Percentiles rank a stretch among this genome's conserved stretches.
Evolutionary conservation across 2,888 invertebrate genomes (phyloP).

Genomic region (Elysia crispata): DNA sequence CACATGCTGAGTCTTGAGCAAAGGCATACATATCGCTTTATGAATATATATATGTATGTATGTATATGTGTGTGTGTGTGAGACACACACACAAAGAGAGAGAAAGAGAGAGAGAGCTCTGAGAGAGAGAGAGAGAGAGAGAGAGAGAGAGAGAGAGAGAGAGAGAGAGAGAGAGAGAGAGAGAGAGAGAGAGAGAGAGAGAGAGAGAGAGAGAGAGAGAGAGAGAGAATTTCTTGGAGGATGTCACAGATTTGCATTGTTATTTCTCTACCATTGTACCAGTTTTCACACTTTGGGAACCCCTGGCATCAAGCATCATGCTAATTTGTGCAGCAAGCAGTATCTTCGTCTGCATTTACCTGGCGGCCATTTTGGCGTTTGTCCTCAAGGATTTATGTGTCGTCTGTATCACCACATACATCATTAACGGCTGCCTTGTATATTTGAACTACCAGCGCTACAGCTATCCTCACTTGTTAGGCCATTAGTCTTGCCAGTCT

Average conservation of each 20-base stretch:
- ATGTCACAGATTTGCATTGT: background rate
- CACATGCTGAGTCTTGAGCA: too few relatives aligned
- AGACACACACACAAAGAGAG: too few relatives aligned
- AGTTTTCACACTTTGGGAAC: slow-evolving; percentile 54
- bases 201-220: background rate
- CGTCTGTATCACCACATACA: slow-evolving; percentile 87
- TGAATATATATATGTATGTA: too few relatives aligned
- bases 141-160: too few relatives aligned
- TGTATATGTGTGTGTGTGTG: too few relatives aligned
- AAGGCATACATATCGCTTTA: too few relatives aligned
- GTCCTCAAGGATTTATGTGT: slow-evolving; percentile 88
- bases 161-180: too few relatives aligned
- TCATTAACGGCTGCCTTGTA: slow-evolving; percentile 80
- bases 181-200: too few relatives aligned
- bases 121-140: too few relatives aligned
- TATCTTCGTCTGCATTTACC: slow-evolving; percentile 84
- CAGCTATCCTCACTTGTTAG: background rate
- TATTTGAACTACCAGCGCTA: slow-evolving; percentile 39
- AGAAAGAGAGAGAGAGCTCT: too few relatives aligned
- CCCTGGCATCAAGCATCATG: slow-evolving; percentile 54
- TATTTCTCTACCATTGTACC: slow-evolving; percentile 41
- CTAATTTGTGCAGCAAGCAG: slow-evolving; percentile 81
- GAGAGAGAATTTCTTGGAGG: background rate
- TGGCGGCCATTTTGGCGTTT: slow-evolving; percentile 87
- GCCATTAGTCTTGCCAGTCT: too few relatives aligned